Base-by-base conservation (phyloP, 92 coral and sea anemone genomes). In the Diadumene lineata region DNA sequence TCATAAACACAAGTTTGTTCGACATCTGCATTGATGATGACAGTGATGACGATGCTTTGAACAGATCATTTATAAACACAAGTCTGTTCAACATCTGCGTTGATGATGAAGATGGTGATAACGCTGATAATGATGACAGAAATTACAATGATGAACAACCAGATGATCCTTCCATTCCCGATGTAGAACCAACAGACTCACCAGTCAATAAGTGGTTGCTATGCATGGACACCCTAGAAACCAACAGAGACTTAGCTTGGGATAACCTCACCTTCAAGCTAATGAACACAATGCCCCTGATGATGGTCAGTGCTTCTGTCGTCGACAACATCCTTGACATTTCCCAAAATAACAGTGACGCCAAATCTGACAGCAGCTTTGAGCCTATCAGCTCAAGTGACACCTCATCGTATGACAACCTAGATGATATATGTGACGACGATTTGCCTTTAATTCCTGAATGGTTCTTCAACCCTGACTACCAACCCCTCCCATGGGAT, bases 351-450 rank as follows among this genome's bases (percentile, higher is more conserved):
- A 61, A 70, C 75, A 53, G 75, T 17, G 61, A 57, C 11, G 17
- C 15, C 38, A 31, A 22, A 11, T 72, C 77, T 8, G 63, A 56
- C 33, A 72, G 53, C 34, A 72, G 77, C 56, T 72, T 56, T 32
- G 66, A 18, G 1, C 55, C 77, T 16, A 57, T 72, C 51, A 72
- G 77, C 66, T 38, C 56, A 33, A 61, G 64, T 55, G 75, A 70
- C 64, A 56, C 56, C 6, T 72, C 77, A 72, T 72, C 77, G 33
- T 56, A 29, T 22, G 77, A 72, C 50, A 30, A 56, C 46, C 55
- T 56, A 18, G 57, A 25, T 72, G 77, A 72, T 50, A n/a, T 56
- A 23, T 56, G 53, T 50, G 50, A 56, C 23, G 77, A 72, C 33
- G 53, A 57, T 22, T 3, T 27, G 17, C 56, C 22, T 2, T 51